Conservation (phyloP, 2,113 vertebrate genomes). For the Cinclus cinclus region DNA sequence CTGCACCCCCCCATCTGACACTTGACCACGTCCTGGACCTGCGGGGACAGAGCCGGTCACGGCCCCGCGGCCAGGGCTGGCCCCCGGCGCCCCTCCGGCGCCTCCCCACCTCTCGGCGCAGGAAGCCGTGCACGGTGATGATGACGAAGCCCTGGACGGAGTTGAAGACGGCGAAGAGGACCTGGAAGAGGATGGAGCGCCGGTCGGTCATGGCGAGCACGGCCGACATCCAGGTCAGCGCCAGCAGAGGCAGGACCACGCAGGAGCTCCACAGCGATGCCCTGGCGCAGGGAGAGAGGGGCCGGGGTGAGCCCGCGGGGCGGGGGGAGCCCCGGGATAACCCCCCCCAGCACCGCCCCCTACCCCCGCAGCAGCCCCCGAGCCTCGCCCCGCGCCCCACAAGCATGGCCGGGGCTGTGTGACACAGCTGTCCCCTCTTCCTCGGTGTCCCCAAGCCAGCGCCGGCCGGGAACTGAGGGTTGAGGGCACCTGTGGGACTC, state of each 20-base stretch:
- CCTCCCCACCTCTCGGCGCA: conserved; percentile 90
- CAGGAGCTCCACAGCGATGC: conserved; percentile 91
- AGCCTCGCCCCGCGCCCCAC: background rate
- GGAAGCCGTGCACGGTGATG: conserved; percentile 95
- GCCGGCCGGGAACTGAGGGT: background rate
- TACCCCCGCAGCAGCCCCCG: background rate
- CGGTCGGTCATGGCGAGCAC: conserved; percentile 98
- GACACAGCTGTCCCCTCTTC: background rate
- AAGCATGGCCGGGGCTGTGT: background rate
- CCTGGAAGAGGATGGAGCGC: conserved; percentile 93
- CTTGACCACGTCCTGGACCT: conserved; percentile 97
- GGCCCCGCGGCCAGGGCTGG: background rate
- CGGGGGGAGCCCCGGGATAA: background rate
- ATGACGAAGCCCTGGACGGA: conserved; percentile 97
- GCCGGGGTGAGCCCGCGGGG: background rate
- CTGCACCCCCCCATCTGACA: conserved; percentile 95
- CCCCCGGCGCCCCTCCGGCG: background rate
- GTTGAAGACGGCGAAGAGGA: conserved; percentile 94
- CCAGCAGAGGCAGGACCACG: conserved; percentile 92
- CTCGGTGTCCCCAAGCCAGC: background rate
- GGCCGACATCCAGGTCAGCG: conserved; percentile 99
- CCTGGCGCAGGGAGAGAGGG: conserved; percentile 71
- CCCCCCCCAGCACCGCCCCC: background rate
- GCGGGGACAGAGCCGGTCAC: conserved; percentile 32
- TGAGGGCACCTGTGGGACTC: background rate